A percentile compares a stretch with the other conserved stretches of the same genome.
Conservation (phyloP, 1,140 invertebrate species). For the Coelopa frigida region DNA sequence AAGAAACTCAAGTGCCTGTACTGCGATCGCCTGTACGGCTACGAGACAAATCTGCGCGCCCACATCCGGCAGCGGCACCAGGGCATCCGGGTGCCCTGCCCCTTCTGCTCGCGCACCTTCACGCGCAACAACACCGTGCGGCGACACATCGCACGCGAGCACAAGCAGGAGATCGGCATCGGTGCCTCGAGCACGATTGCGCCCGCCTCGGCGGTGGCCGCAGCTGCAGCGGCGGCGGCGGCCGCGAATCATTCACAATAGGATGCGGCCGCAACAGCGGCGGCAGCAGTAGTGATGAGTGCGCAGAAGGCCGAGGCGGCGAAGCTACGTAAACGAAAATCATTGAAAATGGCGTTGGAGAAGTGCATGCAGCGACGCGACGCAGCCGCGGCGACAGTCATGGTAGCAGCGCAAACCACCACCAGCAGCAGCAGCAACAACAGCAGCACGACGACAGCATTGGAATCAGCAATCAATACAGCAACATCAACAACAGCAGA, state of each 20-base stretch:
- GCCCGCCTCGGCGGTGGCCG: slow-evolving; percentile 43
- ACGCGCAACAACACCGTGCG: slow-evolving; percentile 86
- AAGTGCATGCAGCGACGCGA: slow-evolving; percentile 42
- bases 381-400: slow-evolving; percentile 26
- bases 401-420: slow-evolving; percentile 17
- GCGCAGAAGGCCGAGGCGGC: slow-evolving; percentile 39
- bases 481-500: slow-evolving; percentile 10
- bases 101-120: slow-evolving; percentile 82
- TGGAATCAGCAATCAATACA: slow-evolving; percentile 24
- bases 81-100: slow-evolving; percentile 80
- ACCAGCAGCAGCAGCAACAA: slow-evolving; percentile 4
- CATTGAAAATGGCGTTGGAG: slow-evolving; percentile 43
- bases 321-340: slow-evolving; percentile 44
- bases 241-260: slow-evolving; percentile 53
- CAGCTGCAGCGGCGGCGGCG: slow-evolving; percentile 38
- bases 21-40: slow-evolving; percentile 85
- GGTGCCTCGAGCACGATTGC: slow-evolving; percentile 51
- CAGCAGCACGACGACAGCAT: slow-evolving; percentile 15
- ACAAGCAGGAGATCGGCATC: slow-evolving; percentile 65
- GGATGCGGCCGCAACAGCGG: slow-evolving; percentile 44
- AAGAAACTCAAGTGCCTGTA: slow-evolving; percentile 87
- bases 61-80: slow-evolving; percentile 85
- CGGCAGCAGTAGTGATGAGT: slow-evolving; percentile 44
- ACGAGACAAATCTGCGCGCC: slow-evolving; percentile 84
- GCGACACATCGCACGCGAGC: slow-evolving; percentile 78